These are phyloP conservation scores for Eugnorisma glareosa DNA, from an alignment of 2,888 invertebrate genomes.

Conservation along the genomic window DNA sequence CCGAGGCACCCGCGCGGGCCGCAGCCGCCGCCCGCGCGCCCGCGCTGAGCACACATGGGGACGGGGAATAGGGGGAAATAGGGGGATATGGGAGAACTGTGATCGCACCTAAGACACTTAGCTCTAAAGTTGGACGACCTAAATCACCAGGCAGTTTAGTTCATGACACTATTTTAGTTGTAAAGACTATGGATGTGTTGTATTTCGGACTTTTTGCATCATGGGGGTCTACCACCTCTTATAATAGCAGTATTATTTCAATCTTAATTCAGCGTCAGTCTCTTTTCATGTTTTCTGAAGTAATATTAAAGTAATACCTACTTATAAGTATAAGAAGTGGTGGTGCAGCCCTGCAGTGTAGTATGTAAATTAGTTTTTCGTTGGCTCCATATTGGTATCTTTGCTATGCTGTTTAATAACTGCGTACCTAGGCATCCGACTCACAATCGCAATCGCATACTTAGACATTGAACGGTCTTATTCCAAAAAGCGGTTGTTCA, in stretches of 20 bases:
- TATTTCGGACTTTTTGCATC: slow-evolving; percentile 30
- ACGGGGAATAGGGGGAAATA: slow-evolving; percentile 41
- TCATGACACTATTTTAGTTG: slow-evolving; percentile 44
- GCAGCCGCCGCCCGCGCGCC: slow-evolving; percentile 84
- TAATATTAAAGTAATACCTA: not conserved
- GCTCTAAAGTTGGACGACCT: slow-evolving; percentile 45
- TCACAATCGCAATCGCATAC: slow-evolving; percentile 5
- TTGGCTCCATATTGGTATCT: slow-evolving; percentile 23
- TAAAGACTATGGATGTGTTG: slow-evolving; percentile 32
- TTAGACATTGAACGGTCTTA: slow-evolving; percentile 14
- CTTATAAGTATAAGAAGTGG: not conserved
- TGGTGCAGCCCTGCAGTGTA: slow-evolving; percentile 30
- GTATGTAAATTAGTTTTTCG: slow-evolving; percentile 23
- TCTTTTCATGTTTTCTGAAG: not conserved
- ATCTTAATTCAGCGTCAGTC: not conserved
- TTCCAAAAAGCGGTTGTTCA: too few species aligned
- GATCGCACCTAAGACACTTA: slow-evolving; percentile 59
- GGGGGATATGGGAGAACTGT: slow-evolving; percentile 30
- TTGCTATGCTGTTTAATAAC: not conserved
- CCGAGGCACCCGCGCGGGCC: slow-evolving; percentile 90
- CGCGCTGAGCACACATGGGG: slow-evolving; percentile 77
- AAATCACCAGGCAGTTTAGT: slow-evolving; percentile 55
- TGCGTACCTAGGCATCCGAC: not conserved
- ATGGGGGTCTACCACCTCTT: not conserved
- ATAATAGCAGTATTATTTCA: not conserved